A percentile compares a stretch with the other conserved stretches of the same genome.
Conservation (phyloP, 2,113 vertebrate genomes). For the Tichodroma muraria region DNA sequence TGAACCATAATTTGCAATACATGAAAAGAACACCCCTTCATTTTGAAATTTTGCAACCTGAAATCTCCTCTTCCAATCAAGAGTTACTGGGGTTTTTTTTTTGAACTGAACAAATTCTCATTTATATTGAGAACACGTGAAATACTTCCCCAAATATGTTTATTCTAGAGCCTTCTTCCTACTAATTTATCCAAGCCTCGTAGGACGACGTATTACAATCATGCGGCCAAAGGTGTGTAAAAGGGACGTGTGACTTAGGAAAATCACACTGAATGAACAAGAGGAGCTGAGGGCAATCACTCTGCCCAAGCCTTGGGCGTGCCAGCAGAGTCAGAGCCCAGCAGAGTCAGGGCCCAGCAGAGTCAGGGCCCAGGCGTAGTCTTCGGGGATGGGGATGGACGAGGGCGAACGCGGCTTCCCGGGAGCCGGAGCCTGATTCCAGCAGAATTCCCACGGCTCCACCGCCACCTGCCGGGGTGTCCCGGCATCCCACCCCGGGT, state of each 20-base stretch:
- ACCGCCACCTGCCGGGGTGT: slow-evolving; percentile 17
- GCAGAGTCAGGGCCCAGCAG: no score
- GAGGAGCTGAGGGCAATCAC: background rate
- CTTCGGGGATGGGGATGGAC: background rate
- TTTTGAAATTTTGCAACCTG: background rate
- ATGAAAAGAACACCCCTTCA: background rate
- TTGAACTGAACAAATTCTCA: background rate
- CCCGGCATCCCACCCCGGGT: background rate
- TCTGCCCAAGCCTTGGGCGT: background rate
- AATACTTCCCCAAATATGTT: background rate
- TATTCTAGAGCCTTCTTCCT: background rate
- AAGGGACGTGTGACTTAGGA: background rate
- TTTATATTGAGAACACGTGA: fast-evolving
- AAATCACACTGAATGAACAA: background rate
- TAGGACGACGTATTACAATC: fast-evolving
- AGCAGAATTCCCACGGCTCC: background rate
- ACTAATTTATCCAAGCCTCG: background rate
- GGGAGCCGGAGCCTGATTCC: fast-evolving
- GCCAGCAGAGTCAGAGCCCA: background rate
- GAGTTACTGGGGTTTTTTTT: background rate
- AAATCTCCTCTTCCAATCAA: background rate
- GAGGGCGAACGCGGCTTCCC: background rate
- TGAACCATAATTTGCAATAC: background rate
- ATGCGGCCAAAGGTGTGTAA: background rate
- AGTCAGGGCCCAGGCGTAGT: no score